A percentile compares a stretch with the other conserved stretches of the same genome.
Conservation (phyloP, 2,888 invertebrate species). For the Torymus auratus region DNA sequence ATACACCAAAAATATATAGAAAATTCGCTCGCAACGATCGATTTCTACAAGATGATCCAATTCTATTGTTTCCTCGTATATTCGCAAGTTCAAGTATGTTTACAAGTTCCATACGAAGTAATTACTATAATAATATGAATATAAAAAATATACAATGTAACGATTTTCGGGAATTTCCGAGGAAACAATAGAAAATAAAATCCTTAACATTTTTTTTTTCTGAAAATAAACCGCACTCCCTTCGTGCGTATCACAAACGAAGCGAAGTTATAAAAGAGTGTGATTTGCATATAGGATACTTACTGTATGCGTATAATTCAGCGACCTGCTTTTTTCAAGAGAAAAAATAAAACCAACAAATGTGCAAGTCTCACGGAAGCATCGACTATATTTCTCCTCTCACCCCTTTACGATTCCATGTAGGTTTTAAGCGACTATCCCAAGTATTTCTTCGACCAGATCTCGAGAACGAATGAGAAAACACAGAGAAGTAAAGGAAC, state of each 20-base stretch:
- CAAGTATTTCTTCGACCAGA: slow-evolving; percentile 68
- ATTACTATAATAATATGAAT: background rate
- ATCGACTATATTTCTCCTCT: slow-evolving; percentile 55
- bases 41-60: slow-evolving; percentile 44
- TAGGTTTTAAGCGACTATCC: slow-evolving; percentile 59
- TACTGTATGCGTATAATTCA: slow-evolving; percentile 5
- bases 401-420: slow-evolving; percentile 1
- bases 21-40: slow-evolving; percentile 30
- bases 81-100: slow-evolving; percentile 1
- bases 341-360: slow-evolving; percentile 9
- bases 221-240: background rate
- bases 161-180: slow-evolving; percentile 10
- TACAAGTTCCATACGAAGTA: background rate
- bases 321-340: slow-evolving; percentile 4
- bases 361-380: slow-evolving; percentile 57
- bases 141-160: too few species aligned
- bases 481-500: background rate
- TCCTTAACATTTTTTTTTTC: background rate
- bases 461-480: slow-evolving; percentile 50
- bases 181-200: slow-evolving; percentile 10
- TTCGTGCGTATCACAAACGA: background rate
- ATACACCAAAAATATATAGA: background rate
- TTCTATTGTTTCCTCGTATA: slow-evolving; percentile 22
- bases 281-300: slow-evolving; percentile 12
- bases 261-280: background rate